phyloP scores from a whole-genome alignment of 2,888 invertebrate species.

The Pandemis cinnamomeana region DNA sequence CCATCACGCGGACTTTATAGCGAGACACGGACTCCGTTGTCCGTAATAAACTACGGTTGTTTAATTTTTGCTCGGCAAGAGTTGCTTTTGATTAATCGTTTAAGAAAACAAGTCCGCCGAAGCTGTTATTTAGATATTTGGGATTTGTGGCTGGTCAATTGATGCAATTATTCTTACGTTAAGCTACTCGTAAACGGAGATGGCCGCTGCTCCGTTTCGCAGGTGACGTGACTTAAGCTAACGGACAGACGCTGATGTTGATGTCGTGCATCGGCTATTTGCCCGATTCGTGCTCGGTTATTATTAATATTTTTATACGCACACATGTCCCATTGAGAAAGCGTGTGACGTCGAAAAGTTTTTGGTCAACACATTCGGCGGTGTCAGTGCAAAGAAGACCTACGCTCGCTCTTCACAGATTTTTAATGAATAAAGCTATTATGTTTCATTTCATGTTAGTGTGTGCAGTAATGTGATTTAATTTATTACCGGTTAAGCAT shows the following conservation, averaged over 20 bases:
- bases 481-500: slow-evolving; percentile 27
- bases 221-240: slow-evolving; percentile 54
- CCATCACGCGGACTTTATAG: slow-evolving; percentile 63
- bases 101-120: slow-evolving; percentile 50
- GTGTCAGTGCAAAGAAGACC: slow-evolving; percentile 13
- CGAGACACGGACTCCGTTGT: slow-evolving; percentile 47
- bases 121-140: slow-evolving; percentile 58
- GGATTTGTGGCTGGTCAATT: slow-evolving; percentile 53
- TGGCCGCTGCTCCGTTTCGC: slow-evolving; percentile 47
- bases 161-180: slow-evolving; percentile 55
- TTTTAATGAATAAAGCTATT: slow-evolving; percentile 19
- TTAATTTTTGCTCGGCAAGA: slow-evolving; percentile 56
- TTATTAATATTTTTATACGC: slow-evolving; percentile 49
- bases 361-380: slow-evolving; percentile 50
- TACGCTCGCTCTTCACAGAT: slow-evolving; percentile 4
- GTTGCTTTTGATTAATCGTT: slow-evolving; percentile 59
- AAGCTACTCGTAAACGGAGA: slow-evolving; percentile 38
- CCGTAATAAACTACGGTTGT: slow-evolving; percentile 58
- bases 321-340: slow-evolving; percentile 66
- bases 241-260: slow-evolving; percentile 68
- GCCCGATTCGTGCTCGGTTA: slow-evolving; percentile 66
- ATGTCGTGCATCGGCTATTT: slow-evolving; percentile 76
- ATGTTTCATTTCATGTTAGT: slow-evolving; percentile 16
- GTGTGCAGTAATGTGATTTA: slow-evolving; percentile 22
- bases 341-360: slow-evolving; percentile 65